Evolutionary conservation across 1,140 invertebrate genomes (phyloP), one percentile per base, ranked within the genome.

Genomic region (Phocides pigmalion): DNA sequence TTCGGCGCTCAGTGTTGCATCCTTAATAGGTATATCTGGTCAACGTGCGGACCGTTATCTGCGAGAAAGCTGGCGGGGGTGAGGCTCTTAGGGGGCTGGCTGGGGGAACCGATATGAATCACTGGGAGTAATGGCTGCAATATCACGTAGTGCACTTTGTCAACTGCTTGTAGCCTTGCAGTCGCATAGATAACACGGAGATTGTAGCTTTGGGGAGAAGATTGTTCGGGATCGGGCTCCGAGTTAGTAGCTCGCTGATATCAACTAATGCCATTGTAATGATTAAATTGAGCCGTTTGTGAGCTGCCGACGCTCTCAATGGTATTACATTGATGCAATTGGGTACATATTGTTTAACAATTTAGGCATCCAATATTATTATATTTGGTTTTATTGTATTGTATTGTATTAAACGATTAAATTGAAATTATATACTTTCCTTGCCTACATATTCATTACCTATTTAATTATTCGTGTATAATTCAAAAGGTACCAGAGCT

Each of bases 71-170:
- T 56, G 70, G 76, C 70, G 74, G 64, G 68, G 54, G 70, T 61
- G 66, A 59, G 62, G 63, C 47, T 62, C 59, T 67, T 70, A 72
- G 66, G 74, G 66, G 68, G 63, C 66, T 65, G 46, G 61, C 25
- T 64, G 67, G 68, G 69, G 84, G 77, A 66, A 65, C 72, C 77
- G 87, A 86, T 87, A 90, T 90, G 87, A 90, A 90, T 90, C 87
- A 90, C 86, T 65, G 74, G 75, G 82, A 89, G 82, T 90, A 90
- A 89, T 89, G 86, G 85, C 82, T 79, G 81, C 84, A 88, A 90
- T 90, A 89, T 88, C 88, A 90, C 88, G 88, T 90, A 90, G 82
- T 88, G 88, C 85, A 90, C 81, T 90, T 90, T 89, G 86, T 90
- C 88, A 90, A 89, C 87, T 84, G 84, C 78, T 84, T 85, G 83